Base-by-base conservation (phyloP, 2,797 vertebrate genomes). In the Botia almorhae region DNA sequence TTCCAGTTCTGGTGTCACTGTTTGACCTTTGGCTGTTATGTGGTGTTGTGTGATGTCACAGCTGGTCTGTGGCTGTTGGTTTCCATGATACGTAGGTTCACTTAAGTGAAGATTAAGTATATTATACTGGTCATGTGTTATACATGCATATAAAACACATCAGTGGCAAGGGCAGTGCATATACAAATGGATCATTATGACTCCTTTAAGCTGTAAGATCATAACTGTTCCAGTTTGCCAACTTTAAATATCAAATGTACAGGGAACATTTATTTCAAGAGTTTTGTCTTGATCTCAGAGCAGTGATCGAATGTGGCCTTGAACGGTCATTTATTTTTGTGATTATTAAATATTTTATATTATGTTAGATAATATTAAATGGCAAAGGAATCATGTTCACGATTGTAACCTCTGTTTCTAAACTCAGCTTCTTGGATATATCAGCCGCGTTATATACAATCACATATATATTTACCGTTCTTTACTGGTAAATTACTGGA, bases 21-120 rank as follows among this genome's bases (percentile, higher is more conserved):
- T 60, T 60, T 80, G 72, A 75, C 60, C 48, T 75, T 75, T 83
- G 65, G 11, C 63, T 68, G 60, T 55, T 61, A 56, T 69, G 56
- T 68, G 43, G 61, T 67, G 58, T 61, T 60, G 69, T 69, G 46
- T 72, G 39, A 65, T 61, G 63, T 65, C 16, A 80, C 72, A 29
- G 50, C 63, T 63, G 60, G 13, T 63, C 39, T 61, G 19, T 5
- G 46, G 29, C 65, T 58, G 43, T 58, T 43, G 23, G 36, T 78
- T 81, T 60, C 8, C 65, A 19, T 36, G 26, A 69, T 29, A 74
- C 23, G 51, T 48, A 23, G 43, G 29, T 58, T 73, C 10, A 72
- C 48, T 51, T 61, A 29, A 69, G 53, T 56, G 60, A 33, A 14
- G 39, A 53, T 76, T n/a, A 23, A 55, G 29, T 43, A 33, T 60